A percentile compares a stretch with the other conserved stretches of the same genome.
These are phyloP conservation scores for Ophiodon elongatus DNA, from an alignment of 2,113 vertebrate species.

Conservation along the genomic window DNA sequence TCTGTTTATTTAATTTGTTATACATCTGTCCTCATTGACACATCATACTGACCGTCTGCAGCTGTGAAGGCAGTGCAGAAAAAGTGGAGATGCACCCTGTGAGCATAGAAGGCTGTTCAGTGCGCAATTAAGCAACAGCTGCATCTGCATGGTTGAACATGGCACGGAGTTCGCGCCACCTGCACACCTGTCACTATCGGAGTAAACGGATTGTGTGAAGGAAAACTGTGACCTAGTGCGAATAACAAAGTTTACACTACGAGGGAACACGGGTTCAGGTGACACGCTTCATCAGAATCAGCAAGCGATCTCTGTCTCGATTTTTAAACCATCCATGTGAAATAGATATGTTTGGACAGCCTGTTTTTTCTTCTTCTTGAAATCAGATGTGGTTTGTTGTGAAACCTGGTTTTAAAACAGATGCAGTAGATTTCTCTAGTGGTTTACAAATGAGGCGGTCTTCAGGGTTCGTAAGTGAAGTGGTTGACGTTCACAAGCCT, in stretches of 20 bases:
- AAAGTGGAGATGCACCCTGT: not conserved
- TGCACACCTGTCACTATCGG: conserved; percentile 27
- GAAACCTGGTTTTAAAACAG: not conserved
- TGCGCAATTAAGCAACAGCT: not conserved
- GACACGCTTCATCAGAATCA: not conserved
- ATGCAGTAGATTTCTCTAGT: not conserved
- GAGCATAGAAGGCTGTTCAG: not conserved
- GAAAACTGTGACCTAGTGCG: not conserved
- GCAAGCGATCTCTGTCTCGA: not conserved
- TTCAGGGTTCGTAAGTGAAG: not conserved
- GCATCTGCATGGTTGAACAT: conserved; percentile 6
- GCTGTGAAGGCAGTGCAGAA: not conserved
- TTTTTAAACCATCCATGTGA: not conserved
- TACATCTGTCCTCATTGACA: not conserved
- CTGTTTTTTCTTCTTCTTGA: not conserved
- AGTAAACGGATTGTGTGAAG: not conserved
- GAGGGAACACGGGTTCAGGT: not conserved
- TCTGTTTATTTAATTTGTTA: not conserved
- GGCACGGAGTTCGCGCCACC: not conserved
- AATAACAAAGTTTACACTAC: not conserved
- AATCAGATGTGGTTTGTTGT: not conserved
- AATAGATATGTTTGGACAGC: not conserved
- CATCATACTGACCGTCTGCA: not conserved
- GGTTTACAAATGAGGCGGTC: not conserved
- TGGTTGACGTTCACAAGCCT: conserved; percentile 1